Evolutionary conservation across 2,113 vertebrate species (phyloP), one percentile per base, ranked within the genome.

Genomic region (Leptocoma aspasia): DNA sequence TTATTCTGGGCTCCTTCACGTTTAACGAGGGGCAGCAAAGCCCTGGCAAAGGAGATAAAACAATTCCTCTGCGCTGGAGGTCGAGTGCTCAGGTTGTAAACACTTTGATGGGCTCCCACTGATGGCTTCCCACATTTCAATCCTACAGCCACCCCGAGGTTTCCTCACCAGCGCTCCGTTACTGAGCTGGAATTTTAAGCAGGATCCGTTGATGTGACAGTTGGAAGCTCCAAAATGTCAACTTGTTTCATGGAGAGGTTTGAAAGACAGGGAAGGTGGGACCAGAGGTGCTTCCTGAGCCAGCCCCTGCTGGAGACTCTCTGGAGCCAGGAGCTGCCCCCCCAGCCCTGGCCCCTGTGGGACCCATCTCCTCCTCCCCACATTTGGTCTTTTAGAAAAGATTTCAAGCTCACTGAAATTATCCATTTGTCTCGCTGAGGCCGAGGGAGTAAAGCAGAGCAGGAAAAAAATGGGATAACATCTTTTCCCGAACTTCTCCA

Each of bases 131-230:
- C 37, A 16, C 60, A 31, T 86, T 86, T 82, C 78, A 85, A 75
- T 57, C 87, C 71, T 60, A 80, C 57, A 44, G 78, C 63, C 63
- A 69, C 52, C 78, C 90, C 71, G 26, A 83, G 60, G 73, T 82
- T 64, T 85, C 69, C 94, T 82, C 69, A 13, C 10, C 71, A 37
- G 53, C 37, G 39, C 81, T 50, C 66, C 6, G 23, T 59, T n/a
- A 37, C 72, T 22, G 75, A 73, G 80, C 57, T 60, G 94, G 88
- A 90, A 94, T 95, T 91, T 91, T 82, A 92, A 92, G 42, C 66
- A 85, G 83, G 57, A 86, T 88, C 71, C 57, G 27, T 88, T 47
- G 53, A 70, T 49, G 70, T 50, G 68, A 9, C 70, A 18, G 83
- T 33, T 92, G 69, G 72, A 41, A 86, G 80, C 94, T 82, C 26